Conservation (phyloP, 2,888 invertebrate genomes). For the Griposia aprilina region DNA sequence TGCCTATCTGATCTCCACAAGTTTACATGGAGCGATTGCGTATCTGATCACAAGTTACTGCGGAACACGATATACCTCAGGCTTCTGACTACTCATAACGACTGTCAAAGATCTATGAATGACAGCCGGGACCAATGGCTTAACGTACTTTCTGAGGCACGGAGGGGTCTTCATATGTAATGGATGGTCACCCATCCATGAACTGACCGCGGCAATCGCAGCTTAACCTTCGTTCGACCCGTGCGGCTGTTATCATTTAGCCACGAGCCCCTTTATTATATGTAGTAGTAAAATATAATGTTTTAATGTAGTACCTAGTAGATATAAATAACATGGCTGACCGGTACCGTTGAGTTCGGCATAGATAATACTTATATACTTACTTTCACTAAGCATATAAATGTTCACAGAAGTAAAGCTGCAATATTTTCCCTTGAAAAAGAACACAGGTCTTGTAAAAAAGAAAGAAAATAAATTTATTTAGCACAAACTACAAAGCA, state of each 20-base stretch:
- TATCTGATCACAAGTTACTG: background rate
- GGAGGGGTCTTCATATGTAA: background rate
- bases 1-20: background rate
- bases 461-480: no score
- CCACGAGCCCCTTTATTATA: no score
- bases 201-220: background rate
- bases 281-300: background rate
- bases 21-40: background rate
- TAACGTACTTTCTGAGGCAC: background rate
- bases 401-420: background rate
- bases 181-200: background rate
- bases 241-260: background rate
- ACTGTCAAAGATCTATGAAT: background rate
- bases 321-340: background rate
- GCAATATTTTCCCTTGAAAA: background rate
- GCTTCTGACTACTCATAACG: background rate
- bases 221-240: background rate
- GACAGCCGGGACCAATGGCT: no score
- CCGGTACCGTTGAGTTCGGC: background rate
- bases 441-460: slow-evolving; percentile 29
- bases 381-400: no score
- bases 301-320: background rate
- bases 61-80: background rate
- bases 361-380: no score
- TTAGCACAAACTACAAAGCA: no score